A percentile compares a stretch with the other conserved stretches of the same genome.
Evolutionary conservation across 2,113 vertebrate species (phyloP).

Genomic region (Otis tarda): DNA sequence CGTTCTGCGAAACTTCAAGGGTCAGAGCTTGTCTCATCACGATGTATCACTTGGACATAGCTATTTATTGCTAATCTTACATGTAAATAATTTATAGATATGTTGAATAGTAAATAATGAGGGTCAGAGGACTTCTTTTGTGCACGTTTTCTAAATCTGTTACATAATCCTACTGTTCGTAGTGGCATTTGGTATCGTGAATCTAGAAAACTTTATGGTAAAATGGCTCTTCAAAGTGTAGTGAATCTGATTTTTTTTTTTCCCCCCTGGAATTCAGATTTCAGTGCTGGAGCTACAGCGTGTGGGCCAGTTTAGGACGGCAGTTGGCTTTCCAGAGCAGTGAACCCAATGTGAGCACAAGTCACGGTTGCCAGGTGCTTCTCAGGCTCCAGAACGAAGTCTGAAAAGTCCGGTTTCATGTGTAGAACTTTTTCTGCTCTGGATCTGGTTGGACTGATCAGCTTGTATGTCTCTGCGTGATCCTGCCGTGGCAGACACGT

Average conservation of each 20-base stretch:
- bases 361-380: neutral
- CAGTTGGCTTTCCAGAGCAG: neutral
- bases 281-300: neutral
- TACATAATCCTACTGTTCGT: neutral
- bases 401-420: neutral
- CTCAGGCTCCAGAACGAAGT: neutral
- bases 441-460: neutral
- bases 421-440: neutral
- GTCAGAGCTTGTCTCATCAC: neutral
- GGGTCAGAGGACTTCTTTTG: neutral
- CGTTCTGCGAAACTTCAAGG: neutral
- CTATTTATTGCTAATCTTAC: neutral
- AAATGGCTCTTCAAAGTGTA: neutral
- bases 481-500: neutral
- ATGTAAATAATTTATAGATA: neutral
- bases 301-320: neutral
- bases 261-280: neutral
- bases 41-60: neutral
- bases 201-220: neutral
- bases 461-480: fast-evolving
- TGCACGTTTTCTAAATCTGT: neutral
- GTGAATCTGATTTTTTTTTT: neutral
- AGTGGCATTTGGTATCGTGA: neutral
- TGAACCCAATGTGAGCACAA: neutral
- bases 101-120: neutral